Evolutionary conservation across 1,140 invertebrate species (phyloP).

Genomic region (Hestina assimilis): DNA sequence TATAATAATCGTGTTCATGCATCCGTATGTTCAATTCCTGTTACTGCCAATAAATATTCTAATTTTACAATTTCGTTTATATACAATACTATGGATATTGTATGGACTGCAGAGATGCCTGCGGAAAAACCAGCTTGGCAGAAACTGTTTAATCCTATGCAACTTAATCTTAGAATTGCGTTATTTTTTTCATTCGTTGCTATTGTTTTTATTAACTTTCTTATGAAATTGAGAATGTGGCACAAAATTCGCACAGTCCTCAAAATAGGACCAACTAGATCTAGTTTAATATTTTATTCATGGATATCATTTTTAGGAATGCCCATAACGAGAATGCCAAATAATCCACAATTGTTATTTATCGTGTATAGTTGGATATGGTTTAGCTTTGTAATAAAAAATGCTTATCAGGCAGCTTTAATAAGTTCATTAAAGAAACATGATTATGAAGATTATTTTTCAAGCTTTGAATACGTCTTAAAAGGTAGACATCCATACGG

Average conservation of each 20-base stretch:
- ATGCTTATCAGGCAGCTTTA: constrained; percentile 47
- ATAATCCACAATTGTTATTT: constrained; percentile 28
- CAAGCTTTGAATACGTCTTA: constrained; percentile 36
- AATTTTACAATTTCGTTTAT: constrained; percentile 57
- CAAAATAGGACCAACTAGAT: constrained; percentile 33
- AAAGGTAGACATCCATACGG: constrained; percentile 36
- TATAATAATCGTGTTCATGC: constrained; percentile 39
- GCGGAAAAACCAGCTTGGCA: constrained; percentile 39
- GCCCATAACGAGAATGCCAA: constrained; percentile 39
- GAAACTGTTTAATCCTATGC: constrained; percentile 52
- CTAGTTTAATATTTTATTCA: constrained; percentile 50
- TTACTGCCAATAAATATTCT: constrained; percentile 41
- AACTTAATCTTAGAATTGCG: constrained; percentile 32
- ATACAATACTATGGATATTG: constrained; percentile 56
- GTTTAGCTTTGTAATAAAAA: constrained; percentile 50
- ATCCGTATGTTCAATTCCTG: constrained; percentile 45
- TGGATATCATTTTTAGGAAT: constrained; percentile 50
- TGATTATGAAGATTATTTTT: constrained; percentile 31
- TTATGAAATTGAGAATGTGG: constrained; percentile 34
- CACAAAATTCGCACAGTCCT: constrained; percentile 31
- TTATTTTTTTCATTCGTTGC: constrained; percentile 41
- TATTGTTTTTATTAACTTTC: constrained; percentile 34
- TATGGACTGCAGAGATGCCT: constrained; percentile 47
- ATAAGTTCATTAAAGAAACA: constrained; percentile 40
- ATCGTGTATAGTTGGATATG: constrained; percentile 49